phyloP scores from a whole-genome alignment of 2,797 vertebrate genomes.

The Choloepus didactylus region DNA sequence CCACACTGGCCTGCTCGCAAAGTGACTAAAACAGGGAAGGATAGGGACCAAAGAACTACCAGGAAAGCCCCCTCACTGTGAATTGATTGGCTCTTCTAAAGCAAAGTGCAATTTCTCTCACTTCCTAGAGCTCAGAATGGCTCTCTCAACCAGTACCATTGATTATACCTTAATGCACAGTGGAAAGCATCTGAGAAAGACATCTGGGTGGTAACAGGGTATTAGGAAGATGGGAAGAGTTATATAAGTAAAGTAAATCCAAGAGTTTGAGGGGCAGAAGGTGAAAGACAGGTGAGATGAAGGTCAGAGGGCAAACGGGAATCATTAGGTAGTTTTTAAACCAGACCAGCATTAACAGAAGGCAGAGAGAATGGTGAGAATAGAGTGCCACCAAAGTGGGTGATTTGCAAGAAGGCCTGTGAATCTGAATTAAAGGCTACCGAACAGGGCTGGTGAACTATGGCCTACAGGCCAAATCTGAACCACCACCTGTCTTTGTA shows the following conservation, averaged over 20 bases:
- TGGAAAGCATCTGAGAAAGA: constrained; percentile 56
- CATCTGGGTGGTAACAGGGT: not conserved
- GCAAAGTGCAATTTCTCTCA: constrained; percentile 61
- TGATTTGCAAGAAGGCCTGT: not conserved
- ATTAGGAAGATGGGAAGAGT: constrained; percentile 34
- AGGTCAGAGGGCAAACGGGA: constrained; percentile 32
- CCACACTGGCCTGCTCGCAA: not conserved
- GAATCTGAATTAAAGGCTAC: not conserved
- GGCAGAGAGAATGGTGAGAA: not conserved
- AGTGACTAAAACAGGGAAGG: not conserved
- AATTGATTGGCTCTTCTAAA: constrained; percentile 57
- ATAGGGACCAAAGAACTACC: not conserved
- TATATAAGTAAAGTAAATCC: constrained; percentile 43
- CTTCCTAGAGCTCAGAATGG: constrained; percentile 39
- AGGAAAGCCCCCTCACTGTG: constrained; percentile 15
- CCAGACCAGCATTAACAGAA: not conserved
- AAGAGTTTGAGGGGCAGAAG: constrained; percentile 14
- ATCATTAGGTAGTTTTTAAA: constrained; percentile 48
- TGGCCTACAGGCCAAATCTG: not conserved
- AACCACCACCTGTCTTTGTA: not conserved
- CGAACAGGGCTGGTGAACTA: not conserved
- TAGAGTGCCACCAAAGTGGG: not conserved
- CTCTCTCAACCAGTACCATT: constrained; percentile 54
- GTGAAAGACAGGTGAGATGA: constrained; percentile 36
- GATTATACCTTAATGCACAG: constrained; percentile 55